Base-by-base conservation (phyloP, 30 jellyfish, hydroid and myxozoan genomes). In the Hydractinia symbiolongicarpus region DNA sequence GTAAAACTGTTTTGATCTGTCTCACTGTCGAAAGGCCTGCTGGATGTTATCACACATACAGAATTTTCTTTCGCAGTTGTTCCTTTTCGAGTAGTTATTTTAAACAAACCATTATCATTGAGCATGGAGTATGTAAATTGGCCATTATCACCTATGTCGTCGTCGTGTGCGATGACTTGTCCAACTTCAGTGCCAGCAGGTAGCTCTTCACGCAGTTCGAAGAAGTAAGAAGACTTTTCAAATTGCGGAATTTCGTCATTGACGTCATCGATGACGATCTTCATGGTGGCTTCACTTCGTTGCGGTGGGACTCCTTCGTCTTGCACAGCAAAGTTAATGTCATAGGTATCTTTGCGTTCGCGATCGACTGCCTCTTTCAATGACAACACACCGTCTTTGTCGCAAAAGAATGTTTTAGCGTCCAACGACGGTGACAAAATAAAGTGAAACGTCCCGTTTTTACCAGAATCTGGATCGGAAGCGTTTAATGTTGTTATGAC, bases 401-500 rank as follows among this genome's bases (percentile, higher is more conserved):
- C 20, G 11, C 86, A 19, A 15, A 58, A 13, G 76, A 91, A 91
- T 72, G 67, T 50, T 20, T 83, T 73, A 9, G 95, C 30, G 61
- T 86, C 52, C 44, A 19, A 67, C 5, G 83, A 16, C 53, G 67
- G 69, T 53, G 57, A 79, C 17, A 94, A 61, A 20, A 82, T 3
- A 62, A 77, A 73, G 5, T 30, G 21, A 44, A 88, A 76, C 60
- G 79, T 77, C 1, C 96, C 99, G 79, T 94, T 86, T 14, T 50
- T 30, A 9, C 99, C 96, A 15, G 96, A 84, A 82, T 94, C 99
- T 11, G 93, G 89, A 78, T 94, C 99, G 15, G 96, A 19, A 57
- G 91, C 99, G 58, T 85, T 79, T 50, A 94, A 61, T 15, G 77
- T 79, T 72, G 83, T 54, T 67, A 94, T 61, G 7, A 55, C 67